phyloP scores from a whole-genome alignment of 35 echinoderm and acorn worm genomes.

The Holothuria glaberrima region DNA sequence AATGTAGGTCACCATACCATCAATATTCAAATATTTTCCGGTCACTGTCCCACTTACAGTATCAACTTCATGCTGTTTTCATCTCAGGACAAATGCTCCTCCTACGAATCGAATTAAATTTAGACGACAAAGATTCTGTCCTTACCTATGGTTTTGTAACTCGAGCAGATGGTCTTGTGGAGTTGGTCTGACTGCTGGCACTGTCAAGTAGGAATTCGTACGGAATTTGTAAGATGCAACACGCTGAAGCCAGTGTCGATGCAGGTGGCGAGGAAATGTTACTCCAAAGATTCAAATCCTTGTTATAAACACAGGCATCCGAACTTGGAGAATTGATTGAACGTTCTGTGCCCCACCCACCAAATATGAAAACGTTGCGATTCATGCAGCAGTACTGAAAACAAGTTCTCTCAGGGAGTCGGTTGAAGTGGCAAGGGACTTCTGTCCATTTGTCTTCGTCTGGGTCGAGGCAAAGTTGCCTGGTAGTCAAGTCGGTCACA shows the following conservation, averaged over 20 bases:
- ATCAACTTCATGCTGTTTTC: not conserved
- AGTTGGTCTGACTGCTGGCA: conserved; percentile 10
- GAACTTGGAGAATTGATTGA: conserved; percentile 72
- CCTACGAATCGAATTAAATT: not conserved
- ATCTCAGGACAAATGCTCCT: not conserved
- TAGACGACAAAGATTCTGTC: not conserved
- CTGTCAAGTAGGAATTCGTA: conserved; percentile 90
- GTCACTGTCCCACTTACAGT: too few relatives aligned
- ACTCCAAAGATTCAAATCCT: conserved; percentile 88
- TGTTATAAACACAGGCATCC: conserved; percentile 96
- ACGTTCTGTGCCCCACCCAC: conserved; percentile 79
- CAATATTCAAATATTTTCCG: too few relatives aligned
- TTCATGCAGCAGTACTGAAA: conserved; percentile 94
- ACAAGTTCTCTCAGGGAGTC: conserved; percentile 86
- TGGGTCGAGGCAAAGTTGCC: conserved; percentile 73
- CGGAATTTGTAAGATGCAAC: conserved; percentile 94
- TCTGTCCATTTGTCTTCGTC: conserved; percentile 83
- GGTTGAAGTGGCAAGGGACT: conserved; percentile 56
- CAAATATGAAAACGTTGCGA: conserved; percentile 92
- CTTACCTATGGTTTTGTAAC: conserved; percentile 42
- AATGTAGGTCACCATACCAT: not conserved
- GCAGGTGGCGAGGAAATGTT: conserved; percentile 92
- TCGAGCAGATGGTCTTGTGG: conserved; percentile 8
- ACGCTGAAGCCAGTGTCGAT: conserved; percentile 93
- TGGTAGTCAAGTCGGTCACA: conserved; percentile 89